phyloP scores from a whole-genome alignment of 2,888 invertebrate genomes.

The Mechanitis messenoides region DNA sequence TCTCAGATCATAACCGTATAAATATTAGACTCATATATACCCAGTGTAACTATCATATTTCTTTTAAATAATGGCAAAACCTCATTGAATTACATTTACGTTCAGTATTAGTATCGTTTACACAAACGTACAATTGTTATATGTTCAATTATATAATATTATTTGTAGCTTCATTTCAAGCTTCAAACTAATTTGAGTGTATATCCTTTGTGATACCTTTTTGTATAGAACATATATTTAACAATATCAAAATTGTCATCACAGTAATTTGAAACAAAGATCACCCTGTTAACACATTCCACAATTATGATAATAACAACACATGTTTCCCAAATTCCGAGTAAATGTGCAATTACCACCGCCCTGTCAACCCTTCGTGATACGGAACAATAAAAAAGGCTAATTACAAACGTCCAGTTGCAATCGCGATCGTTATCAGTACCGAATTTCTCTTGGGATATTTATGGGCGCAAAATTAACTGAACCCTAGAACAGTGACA shows the following conservation, averaged over 20 bases:
- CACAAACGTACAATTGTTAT: too few relatives aligned
- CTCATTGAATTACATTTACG: too few relatives aligned
- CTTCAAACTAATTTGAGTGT: too few relatives aligned
- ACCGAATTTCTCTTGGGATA: constrained; percentile 32
- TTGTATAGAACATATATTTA: too few relatives aligned
- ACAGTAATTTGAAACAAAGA: constrained; percentile 2
- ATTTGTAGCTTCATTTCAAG: too few relatives aligned
- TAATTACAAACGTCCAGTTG: constrained; percentile 34
- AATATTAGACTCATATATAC: constrained; percentile 10
- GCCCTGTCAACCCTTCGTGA: constrained; percentile 31
- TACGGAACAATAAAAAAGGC: constrained; percentile 31
- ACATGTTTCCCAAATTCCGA: constrained; percentile 28
- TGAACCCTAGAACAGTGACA: constrained; percentile 8
- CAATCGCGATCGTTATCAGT: constrained; percentile 32
- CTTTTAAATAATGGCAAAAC: too few relatives aligned
- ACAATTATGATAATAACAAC: constrained; percentile 31
- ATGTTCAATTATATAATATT: too few relatives aligned
- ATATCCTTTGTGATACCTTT: too few relatives aligned
- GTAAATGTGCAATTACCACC: constrained; percentile 26
- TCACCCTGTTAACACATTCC: constrained; percentile 19
- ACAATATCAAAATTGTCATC: too few relatives aligned
- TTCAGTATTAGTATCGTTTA: too few relatives aligned
- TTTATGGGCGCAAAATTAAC: constrained; percentile 27
- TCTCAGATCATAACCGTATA: constrained; percentile 24
- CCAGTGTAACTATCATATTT: too few relatives aligned